These are phyloP conservation scores for Molothrus ater DNA, from an alignment of 2,797 vertebrate species.

Conservation along the genomic window DNA sequence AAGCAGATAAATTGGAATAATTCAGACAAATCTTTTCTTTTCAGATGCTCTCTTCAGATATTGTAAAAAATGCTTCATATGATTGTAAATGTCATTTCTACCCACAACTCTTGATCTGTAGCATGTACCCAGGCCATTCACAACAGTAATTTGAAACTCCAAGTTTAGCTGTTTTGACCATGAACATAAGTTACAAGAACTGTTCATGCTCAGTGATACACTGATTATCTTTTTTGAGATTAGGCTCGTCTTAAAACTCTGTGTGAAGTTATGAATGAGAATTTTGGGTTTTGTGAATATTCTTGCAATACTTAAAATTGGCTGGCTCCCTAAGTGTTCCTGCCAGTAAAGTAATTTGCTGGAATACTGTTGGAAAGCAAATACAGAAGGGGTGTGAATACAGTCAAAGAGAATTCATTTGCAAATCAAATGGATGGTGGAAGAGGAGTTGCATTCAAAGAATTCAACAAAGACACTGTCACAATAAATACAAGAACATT, in stretches of 20 bases:
- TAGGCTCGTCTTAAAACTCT: neutral
- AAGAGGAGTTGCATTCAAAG: conserved; percentile 27
- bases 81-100: neutral
- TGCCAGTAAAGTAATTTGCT: conserved; percentile 65
- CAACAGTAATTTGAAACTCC: neutral
- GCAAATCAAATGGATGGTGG: conserved; percentile 43
- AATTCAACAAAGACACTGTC: conserved; percentile 43
- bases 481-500: conserved; percentile 53
- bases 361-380: conserved; percentile 63
- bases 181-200: neutral
- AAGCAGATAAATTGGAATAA: neutral
- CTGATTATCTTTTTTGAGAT: neutral
- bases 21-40: neutral
- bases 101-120: neutral
- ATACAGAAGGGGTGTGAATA: conserved; percentile 66
- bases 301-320: conserved; percentile 49
- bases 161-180: neutral
- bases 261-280: conserved; percentile 43
- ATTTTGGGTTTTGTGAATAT: conserved; percentile 12
- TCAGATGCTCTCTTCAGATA: neutral
- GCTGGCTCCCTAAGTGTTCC: conserved; percentile 31
- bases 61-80: neutral
- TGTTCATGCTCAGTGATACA: neutral
- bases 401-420: conserved; percentile 45
- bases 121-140: neutral